These are phyloP conservation scores for Microchirus variegatus DNA, from an alignment of 2,797 vertebrate genomes.

Conservation along the genomic window DNA sequence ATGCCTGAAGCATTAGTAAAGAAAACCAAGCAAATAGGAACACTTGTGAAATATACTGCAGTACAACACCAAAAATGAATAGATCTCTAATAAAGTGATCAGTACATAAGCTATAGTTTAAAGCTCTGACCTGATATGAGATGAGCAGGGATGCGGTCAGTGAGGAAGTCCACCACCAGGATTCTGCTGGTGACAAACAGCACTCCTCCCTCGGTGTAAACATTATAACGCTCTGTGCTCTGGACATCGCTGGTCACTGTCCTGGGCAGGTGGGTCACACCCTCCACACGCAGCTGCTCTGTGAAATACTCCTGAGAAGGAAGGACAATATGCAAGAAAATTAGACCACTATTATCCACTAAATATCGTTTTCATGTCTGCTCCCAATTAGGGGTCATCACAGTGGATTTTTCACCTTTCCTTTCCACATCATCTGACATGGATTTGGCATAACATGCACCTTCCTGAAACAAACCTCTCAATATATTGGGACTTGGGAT, in stretches of 20 bases:
- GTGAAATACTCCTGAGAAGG: constrained; percentile 93
- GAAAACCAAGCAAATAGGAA: not conserved
- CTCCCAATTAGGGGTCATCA: too few relatives aligned
- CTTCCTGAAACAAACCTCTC: too few relatives aligned
- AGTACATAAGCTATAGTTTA: too few relatives aligned
- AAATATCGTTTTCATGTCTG: too few relatives aligned
- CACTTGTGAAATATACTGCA: not conserved
- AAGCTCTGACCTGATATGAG: constrained; percentile 84
- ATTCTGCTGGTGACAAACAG: constrained; percentile 96
- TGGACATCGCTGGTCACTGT: constrained; percentile 91
- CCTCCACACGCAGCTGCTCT: constrained; percentile 88
- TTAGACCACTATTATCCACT: too few relatives aligned
- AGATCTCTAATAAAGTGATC: too few relatives aligned
- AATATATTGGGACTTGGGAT: too few relatives aligned
- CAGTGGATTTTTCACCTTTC: too few relatives aligned
- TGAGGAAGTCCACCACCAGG: constrained; percentile 96
- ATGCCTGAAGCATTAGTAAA: constrained; percentile 81
- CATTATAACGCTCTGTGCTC: constrained; percentile 86
- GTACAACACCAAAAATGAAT: not conserved
- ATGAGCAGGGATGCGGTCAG: constrained; percentile 92
- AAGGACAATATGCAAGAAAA: too few relatives aligned
- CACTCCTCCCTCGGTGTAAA: constrained; percentile 93
- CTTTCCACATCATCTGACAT: too few relatives aligned
- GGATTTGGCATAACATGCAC: too few relatives aligned
- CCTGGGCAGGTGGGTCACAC: constrained; percentile 88